These are phyloP conservation scores for Stenodema calcarata DNA, from an alignment of 2,888 invertebrate genomes.

Conservation along the genomic window DNA sequence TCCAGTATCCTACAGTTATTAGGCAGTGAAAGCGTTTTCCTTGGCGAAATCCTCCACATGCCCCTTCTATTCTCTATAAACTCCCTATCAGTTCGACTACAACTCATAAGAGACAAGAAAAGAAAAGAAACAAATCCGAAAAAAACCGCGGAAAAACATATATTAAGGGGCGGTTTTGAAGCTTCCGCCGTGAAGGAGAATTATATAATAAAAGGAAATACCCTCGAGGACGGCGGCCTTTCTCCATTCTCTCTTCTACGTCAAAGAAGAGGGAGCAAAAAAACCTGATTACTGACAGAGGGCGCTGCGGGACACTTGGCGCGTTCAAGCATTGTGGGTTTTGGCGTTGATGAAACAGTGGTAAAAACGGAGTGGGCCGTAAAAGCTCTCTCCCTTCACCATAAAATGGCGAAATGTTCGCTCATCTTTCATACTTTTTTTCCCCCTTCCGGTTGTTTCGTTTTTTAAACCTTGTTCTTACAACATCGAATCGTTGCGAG, in stretches of 20 bases:
- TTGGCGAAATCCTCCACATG: too few relatives aligned
- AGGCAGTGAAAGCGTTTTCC: too few relatives aligned
- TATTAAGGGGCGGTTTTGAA: not conserved
- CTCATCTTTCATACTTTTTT: constrained; percentile 13
- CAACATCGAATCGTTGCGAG: too few relatives aligned
- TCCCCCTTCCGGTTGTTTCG: not conserved
- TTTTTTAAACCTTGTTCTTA: not conserved
- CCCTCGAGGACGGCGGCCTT: not conserved
- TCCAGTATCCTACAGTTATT: too few relatives aligned
- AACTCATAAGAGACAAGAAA: too few relatives aligned
- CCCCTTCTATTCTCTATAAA: too few relatives aligned
- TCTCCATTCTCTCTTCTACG: not conserved
- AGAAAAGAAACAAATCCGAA: too few relatives aligned
- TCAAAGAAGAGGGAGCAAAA: not conserved
- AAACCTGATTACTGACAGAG: not conserved
- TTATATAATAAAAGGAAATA: not conserved
- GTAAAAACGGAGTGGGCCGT: constrained; percentile 19
- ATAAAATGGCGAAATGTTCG: not conserved
- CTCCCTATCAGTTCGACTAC: too few relatives aligned
- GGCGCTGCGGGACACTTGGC: not conserved
- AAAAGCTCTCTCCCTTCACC: not conserved
- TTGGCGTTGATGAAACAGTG: constrained; percentile 3
- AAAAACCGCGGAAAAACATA: not conserved
- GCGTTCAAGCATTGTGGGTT: not conserved
- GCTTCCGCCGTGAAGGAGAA: not conserved